These are phyloP conservation scores for Bradysia coprophila DNA, from an alignment of 1,140 invertebrate species.

Conservation along the genomic window DNA sequence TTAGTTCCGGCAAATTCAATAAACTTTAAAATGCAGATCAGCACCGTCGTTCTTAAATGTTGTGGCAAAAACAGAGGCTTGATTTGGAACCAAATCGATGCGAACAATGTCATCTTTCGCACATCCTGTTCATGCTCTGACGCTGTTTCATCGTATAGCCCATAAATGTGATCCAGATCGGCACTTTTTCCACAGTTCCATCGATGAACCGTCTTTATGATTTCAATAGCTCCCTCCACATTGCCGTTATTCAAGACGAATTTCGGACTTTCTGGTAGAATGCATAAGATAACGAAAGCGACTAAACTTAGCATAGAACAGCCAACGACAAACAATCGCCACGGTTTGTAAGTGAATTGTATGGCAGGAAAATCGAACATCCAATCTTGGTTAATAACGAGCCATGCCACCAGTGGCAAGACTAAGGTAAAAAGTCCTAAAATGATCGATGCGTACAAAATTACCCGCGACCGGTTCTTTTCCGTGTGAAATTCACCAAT, in stretches of 20 bases:
- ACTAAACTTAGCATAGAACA: background rate
- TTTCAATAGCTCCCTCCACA: slow-evolving; percentile 25
- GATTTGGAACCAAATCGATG: background rate
- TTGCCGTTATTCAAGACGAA: slow-evolving; percentile 39
- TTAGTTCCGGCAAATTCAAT: slow-evolving; percentile 6
- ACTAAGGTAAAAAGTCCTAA: background rate
- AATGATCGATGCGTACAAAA: background rate
- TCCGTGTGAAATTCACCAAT: slow-evolving; percentile 2
- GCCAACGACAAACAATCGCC: slow-evolving; percentile 2
- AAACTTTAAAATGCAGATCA: slow-evolving; percentile 7
- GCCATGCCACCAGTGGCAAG: slow-evolving; percentile 1
- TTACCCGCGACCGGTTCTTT: background rate
- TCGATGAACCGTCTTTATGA: background rate
- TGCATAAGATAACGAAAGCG: slow-evolving; percentile 22
- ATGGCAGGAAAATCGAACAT: background rate
- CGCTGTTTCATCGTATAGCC: background rate
- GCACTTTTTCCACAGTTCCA: background rate
- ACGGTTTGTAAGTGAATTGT: slow-evolving; percentile 3
- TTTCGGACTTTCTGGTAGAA: slow-evolving; percentile 51
- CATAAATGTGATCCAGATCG: background rate
- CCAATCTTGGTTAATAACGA: slow-evolving; percentile 4
- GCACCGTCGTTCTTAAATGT: background rate
- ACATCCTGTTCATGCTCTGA: background rate
- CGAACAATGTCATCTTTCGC: background rate
- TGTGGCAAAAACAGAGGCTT: background rate